Evolutionary conservation across 2,113 vertebrate genomes (phyloP).

Genomic region (Gallinago jamesoni): DNA sequence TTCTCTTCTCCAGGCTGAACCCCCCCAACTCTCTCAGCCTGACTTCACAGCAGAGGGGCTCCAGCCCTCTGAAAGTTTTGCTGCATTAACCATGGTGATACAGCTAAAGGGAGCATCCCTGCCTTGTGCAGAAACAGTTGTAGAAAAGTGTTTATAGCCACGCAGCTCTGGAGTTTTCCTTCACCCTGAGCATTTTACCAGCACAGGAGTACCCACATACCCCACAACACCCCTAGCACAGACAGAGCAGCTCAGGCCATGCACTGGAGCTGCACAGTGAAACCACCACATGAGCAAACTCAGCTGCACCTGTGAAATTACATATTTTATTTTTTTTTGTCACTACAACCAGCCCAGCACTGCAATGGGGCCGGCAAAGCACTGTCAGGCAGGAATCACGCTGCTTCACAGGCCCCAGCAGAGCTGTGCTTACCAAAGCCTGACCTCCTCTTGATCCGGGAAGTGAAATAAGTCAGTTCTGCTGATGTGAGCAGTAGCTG

Average conservation of each 20-base stretch:
- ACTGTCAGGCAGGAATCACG: neutral
- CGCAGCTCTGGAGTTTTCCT: neutral
- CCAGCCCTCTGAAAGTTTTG: neutral
- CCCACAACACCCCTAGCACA: neutral
- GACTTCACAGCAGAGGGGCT: no score
- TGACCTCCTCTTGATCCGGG: neutral
- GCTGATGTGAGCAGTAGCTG: neutral
- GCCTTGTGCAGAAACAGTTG: neutral
- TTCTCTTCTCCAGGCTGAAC: no score
- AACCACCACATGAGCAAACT: neutral
- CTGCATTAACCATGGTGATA: neutral
- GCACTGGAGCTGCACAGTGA: neutral
- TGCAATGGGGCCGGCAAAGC: rapidly evolving
- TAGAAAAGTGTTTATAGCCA: neutral
- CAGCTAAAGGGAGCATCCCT: neutral
- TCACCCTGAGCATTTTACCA: neutral
- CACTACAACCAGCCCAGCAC: neutral
- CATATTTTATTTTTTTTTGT: neutral
- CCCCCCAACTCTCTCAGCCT: no score
- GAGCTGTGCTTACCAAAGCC: neutral
- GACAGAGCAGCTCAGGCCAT: neutral
- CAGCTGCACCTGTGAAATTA: neutral
- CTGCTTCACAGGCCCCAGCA: neutral
- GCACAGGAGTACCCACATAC: neutral
- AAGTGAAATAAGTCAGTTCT: neutral